Conservation (phyloP, 1,140 invertebrate genomes). For the Lepidurus arcticus region DNA sequence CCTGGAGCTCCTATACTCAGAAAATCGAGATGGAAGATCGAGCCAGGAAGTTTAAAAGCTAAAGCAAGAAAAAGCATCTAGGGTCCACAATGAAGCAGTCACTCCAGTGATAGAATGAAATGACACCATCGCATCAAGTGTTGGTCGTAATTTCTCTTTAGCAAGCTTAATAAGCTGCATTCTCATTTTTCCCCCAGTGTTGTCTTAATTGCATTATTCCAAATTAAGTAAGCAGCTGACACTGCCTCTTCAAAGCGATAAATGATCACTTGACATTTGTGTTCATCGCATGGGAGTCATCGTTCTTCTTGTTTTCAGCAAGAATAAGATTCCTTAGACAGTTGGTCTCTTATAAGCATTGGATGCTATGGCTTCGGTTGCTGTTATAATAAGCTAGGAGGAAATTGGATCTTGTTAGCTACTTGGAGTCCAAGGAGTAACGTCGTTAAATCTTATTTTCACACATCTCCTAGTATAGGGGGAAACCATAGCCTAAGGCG, state of each 20-base stretch:
- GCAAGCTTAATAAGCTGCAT: too few species aligned
- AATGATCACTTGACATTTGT: too few species aligned
- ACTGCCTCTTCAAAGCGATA: too few species aligned
- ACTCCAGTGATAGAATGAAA: too few species aligned
- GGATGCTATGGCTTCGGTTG: background rate
- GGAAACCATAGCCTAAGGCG: background rate
- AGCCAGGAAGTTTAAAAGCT: background rate
- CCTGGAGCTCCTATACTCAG: background rate
- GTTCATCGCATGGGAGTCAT: background rate
- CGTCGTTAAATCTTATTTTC: background rate
- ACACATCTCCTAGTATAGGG: background rate
- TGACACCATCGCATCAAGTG: too few species aligned
- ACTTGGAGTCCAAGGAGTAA: background rate
- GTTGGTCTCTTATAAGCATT: background rate
- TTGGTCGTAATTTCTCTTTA: too few species aligned
- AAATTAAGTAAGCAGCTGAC: too few species aligned
- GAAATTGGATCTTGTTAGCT: constrained; percentile 15
- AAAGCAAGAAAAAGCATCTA: background rate
- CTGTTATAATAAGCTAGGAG: background rate
- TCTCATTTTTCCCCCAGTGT: too few species aligned
- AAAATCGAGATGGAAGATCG: background rate
- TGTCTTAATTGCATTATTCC: too few species aligned
- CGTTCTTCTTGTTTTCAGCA: background rate
- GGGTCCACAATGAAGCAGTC: too few species aligned
- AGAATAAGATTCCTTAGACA: background rate